A percentile compares a stretch with the other conserved stretches of the same genome.
Conservation (phyloP, 1,140 invertebrate genomes). For the Drosophila punjabiensis region DNA sequence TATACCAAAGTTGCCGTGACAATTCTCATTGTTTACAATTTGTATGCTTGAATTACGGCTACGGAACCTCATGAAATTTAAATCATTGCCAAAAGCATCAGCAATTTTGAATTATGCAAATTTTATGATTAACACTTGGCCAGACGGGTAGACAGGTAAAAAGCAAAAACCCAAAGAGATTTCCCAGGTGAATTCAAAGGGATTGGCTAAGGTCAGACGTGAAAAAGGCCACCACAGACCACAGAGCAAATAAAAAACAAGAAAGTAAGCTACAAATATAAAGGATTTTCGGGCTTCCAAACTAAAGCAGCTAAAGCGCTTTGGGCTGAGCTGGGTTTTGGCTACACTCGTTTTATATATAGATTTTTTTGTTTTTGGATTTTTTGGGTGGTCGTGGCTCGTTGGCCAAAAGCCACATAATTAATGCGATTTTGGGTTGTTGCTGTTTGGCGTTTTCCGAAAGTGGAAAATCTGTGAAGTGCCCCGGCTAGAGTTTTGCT, state of each 20-base stretch:
- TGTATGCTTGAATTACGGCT: constrained; percentile 4
- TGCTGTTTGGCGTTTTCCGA: constrained; percentile 14
- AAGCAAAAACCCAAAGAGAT: not conserved
- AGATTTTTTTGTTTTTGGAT: not conserved
- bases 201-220: constrained; percentile 42
- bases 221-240: constrained; percentile 31
- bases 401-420: constrained; percentile 60
- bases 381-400: constrained; percentile 11
- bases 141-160: constrained; percentile 22
- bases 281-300: constrained; percentile 22
- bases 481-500: constrained; percentile 43
- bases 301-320: constrained; percentile 34
- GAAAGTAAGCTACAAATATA: constrained; percentile 7
- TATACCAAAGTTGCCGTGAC: not conserved
- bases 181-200: constrained; percentile 36
- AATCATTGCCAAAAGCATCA: constrained; percentile 35
- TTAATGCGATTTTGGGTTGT: constrained; percentile 74
- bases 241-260: constrained; percentile 18
- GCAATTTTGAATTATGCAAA: constrained; percentile 56
- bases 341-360: not conserved
- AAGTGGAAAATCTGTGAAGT: constrained; percentile 31
- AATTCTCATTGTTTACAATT: constrained; percentile 11
- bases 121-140: constrained; percentile 62
- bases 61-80: constrained; percentile 16
- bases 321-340: constrained; percentile 30